Evolutionary conservation across 2,888 invertebrate genomes (phyloP).

Genomic region (Eledone cirrhosa): DNA sequence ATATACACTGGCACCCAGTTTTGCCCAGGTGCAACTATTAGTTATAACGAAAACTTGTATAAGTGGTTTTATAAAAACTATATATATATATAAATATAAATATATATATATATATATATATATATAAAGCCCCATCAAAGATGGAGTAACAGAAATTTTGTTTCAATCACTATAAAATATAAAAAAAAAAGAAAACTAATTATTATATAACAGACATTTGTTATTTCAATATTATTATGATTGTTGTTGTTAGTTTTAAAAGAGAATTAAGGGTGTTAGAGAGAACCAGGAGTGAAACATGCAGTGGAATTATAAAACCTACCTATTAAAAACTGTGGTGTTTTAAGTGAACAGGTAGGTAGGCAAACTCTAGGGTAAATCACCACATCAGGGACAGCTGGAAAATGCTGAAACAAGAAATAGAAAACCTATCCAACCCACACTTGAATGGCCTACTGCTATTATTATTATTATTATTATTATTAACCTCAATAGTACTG

Average conservation of each 20-base stretch:
- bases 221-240: neutral
- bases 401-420: constrained; percentile 25
- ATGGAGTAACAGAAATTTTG: neutral
- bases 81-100: no score
- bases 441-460: neutral
- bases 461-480: no score
- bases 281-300: constrained; percentile 25
- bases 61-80: no score
- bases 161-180: neutral
- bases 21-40: no score
- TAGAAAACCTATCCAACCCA: constrained; percentile 25
- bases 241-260: neutral
- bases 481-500: no score
- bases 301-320: constrained; percentile 27
- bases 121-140: no score
- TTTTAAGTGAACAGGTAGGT: constrained; percentile 26
- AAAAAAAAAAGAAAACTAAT: neutral
- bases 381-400: constrained; percentile 20
- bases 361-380: constrained; percentile 26
- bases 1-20: no score
- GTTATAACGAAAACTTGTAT: no score
- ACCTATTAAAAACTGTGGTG: constrained; percentile 26
- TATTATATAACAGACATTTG: neutral
- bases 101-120: no score
- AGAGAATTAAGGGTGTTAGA: constrained; percentile 5